Conservation (phyloP, 2,797 vertebrate species). For the Sebastolobus alascanus region DNA sequence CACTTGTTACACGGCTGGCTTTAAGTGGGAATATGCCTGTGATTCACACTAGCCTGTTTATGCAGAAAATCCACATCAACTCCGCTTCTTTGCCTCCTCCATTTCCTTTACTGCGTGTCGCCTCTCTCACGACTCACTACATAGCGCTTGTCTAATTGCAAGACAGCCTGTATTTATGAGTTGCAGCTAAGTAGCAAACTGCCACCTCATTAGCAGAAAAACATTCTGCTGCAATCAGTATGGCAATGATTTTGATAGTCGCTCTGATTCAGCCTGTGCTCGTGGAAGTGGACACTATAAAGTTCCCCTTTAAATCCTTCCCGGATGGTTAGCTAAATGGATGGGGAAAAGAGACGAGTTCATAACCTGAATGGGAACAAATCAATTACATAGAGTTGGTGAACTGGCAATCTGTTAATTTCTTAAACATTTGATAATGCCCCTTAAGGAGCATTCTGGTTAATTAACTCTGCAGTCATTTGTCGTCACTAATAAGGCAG, state of each 20-base stretch:
- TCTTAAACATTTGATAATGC: slow-evolving; percentile 83
- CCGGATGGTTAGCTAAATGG: slow-evolving; percentile 72
- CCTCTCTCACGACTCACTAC: slow-evolving; percentile 53
- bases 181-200: slow-evolving; percentile 63
- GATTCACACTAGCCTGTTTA: slow-evolving; percentile 67
- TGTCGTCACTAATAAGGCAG: slow-evolving; percentile 83
- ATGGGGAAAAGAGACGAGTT: slow-evolving; percentile 61
- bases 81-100: slow-evolving; percentile 55
- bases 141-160: slow-evolving; percentile 67
- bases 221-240: slow-evolving; percentile 62
- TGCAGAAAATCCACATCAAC: slow-evolving; percentile 71
- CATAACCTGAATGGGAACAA: slow-evolving; percentile 81
- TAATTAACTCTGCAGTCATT: slow-evolving; percentile 84
- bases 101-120: slow-evolving; percentile 64
- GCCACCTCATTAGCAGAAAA: slow-evolving; percentile 75
- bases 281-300: slow-evolving; percentile 60
- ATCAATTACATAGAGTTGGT: slow-evolving; percentile 84
- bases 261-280: slow-evolving; percentile 46
- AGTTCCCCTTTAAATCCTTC: slow-evolving; percentile 61
- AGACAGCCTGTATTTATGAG: slow-evolving; percentile 69
- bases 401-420: slow-evolving; percentile 83
- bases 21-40: slow-evolving; percentile 59
- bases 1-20: slow-evolving; percentile 52
- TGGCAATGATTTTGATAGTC: slow-evolving; percentile 62
- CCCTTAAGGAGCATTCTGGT: slow-evolving; percentile 81